phyloP scores from a whole-genome alignment of 2,888 invertebrate genomes.

The Bembecia ichneumoniformis region DNA sequence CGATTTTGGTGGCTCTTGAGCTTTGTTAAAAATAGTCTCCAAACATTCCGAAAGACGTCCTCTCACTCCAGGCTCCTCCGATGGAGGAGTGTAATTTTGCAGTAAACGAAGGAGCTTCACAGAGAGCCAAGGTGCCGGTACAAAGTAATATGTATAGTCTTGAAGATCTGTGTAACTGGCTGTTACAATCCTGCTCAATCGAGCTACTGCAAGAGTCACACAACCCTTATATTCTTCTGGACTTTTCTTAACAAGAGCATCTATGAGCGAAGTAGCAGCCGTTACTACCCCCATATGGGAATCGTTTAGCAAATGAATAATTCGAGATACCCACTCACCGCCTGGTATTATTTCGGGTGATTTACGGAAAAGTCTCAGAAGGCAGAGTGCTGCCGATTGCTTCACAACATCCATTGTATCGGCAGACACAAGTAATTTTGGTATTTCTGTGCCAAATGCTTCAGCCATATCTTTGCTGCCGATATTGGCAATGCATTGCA shows the following conservation, averaged over 20 bases:
- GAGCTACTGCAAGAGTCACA: constrained; percentile 96
- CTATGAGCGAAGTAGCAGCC: constrained; percentile 97
- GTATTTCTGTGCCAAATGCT: constrained; percentile 97
- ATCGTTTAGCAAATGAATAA: constrained; percentile 98
- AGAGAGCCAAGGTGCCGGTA: constrained; percentile 99
- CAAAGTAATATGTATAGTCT: constrained; percentile 99
- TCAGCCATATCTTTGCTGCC: constrained; percentile 99
- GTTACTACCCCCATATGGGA: constrained; percentile 99
- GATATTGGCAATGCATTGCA: constrained; percentile 99
- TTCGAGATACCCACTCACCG: constrained; percentile 98
- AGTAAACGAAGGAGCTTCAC: constrained; percentile 95
- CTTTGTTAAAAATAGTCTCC: constrained; percentile 98
- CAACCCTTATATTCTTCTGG: constrained; percentile 99
- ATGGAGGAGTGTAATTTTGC: constrained; percentile 99
- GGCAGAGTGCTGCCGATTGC: constrained; percentile 97
- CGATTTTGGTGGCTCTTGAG: constrained; percentile 99
- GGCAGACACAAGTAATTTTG: constrained; percentile 97
- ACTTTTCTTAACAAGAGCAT: constrained; percentile 97
- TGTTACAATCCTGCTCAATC: constrained; percentile 97
- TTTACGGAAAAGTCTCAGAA: constrained; percentile 93
- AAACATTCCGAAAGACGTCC: constrained; percentile 97
- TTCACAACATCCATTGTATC: constrained; percentile 99
- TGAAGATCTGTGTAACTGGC: constrained; percentile 99
- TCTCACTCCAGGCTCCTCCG: constrained; percentile 94
- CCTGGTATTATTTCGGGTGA: constrained; percentile 97